Conservation (phyloP, 2,888 invertebrate genomes). For the Pseudoips prasinana region DNA sequence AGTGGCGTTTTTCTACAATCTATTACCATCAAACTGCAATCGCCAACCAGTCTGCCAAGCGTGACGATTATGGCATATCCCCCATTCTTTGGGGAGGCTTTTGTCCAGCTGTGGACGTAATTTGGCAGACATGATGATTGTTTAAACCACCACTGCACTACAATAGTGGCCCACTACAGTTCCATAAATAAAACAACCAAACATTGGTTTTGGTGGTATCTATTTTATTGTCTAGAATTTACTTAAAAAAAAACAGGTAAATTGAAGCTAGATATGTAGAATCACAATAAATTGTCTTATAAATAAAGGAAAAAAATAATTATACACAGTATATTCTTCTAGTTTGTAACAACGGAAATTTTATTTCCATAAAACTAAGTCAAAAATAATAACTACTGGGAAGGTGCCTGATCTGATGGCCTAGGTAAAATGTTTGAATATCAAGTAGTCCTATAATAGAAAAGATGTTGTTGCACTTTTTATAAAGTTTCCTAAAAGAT, state of each 20-base stretch:
- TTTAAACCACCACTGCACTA: no score
- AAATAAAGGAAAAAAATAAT: slow-evolving; percentile 36
- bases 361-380: slow-evolving; percentile 30
- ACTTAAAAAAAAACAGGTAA: slow-evolving; percentile 51
- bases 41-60: no score
- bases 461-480: slow-evolving; percentile 23
- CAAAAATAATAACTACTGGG: slow-evolving; percentile 54
- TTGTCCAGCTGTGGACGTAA: no score
- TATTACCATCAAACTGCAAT: no score
- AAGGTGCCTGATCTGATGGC: slow-evolving; percentile 42
- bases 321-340: slow-evolving; percentile 48
- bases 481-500: not conserved
- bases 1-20: no score
- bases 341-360: slow-evolving; percentile 30
- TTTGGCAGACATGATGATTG: no score
- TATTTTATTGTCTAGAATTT: slow-evolving; percentile 46
- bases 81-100: no score
- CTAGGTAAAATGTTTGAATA: slow-evolving; percentile 37
- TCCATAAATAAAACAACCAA: no score
- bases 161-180: no score
- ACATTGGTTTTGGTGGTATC: slow-evolving; percentile 41
- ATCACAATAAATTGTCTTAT: slow-evolving; percentile 49
- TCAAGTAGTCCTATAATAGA: slow-evolving; percentile 40
- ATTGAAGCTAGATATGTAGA: slow-evolving; percentile 41
- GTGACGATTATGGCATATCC: no score